These are phyloP conservation scores for Lates japonicus DNA, from an alignment of 2,797 vertebrate species.

Conservation along the genomic window DNA sequence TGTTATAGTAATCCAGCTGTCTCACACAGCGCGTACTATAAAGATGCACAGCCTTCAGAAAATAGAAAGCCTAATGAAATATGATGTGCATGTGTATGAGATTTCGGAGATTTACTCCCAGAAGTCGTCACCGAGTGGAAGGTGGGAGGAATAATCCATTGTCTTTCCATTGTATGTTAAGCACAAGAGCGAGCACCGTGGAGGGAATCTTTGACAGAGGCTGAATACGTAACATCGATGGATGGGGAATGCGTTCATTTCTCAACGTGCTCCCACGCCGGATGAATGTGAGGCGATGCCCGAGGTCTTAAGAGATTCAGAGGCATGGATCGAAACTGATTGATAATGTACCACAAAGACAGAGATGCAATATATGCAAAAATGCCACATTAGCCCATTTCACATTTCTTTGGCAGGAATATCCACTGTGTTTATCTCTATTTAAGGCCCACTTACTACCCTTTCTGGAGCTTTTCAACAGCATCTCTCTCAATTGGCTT, in stretches of 20 bases:
- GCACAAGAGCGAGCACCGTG: slow-evolving; percentile 22
- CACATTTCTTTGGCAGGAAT: neutral
- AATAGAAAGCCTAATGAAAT: slow-evolving; percentile 52
- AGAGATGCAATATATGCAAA: slow-evolving; percentile 36
- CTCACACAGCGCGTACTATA: slow-evolving; percentile 15
- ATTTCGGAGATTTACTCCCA: slow-evolving; percentile 49
- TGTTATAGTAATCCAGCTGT: slow-evolving; percentile 65
- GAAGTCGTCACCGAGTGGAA: slow-evolving; percentile 7
- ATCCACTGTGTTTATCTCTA: neutral
- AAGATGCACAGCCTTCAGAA: slow-evolving; percentile 34
- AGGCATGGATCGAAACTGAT: slow-evolving; percentile 43
- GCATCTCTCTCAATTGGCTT: neutral
- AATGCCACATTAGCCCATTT: neutral
- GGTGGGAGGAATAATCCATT: slow-evolving; percentile 65
- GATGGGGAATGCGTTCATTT: slow-evolving; percentile 48
- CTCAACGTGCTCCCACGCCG: slow-evolving; percentile 32
- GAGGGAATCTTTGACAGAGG: slow-evolving; percentile 43
- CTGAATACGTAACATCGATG: slow-evolving; percentile 35
- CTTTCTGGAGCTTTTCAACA: neutral
- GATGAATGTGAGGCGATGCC: slow-evolving; percentile 34
- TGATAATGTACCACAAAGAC: slow-evolving; percentile 23
- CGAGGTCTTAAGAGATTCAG: slow-evolving; percentile 33
- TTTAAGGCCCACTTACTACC: neutral
- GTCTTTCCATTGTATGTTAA: slow-evolving; percentile 53
- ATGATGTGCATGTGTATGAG: slow-evolving; percentile 35